Evolutionary conservation across 2,888 invertebrate species (phyloP), one percentile per base, ranked within the genome.

Genomic region (Rotaria socialis): DNA sequence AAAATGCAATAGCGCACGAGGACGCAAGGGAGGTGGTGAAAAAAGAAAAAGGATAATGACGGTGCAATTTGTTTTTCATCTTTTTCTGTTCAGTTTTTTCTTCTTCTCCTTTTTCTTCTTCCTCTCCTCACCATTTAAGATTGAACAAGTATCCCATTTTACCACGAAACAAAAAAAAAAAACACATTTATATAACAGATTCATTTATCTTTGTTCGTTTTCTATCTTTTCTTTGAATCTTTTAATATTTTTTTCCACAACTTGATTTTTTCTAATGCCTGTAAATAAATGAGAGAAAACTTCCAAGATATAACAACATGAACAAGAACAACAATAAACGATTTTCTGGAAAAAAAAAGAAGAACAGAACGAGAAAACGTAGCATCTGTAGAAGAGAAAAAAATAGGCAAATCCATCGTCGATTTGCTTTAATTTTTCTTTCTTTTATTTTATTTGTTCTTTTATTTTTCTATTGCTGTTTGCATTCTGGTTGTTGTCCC

Each of bases 321-420:
- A 80, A 80, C 80, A 80, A 47, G 80, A 47, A 80, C 80, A 80
- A 80, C 80, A 80, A 80, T 22, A 47, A 80, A 67, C 19, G 67
- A 67, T 47, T 47, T 47, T 43, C 43, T 75, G n/a, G 22, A 80
- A 43, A 24, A 47, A 80, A 35, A 41, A 35, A 35, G 35, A 35
- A 80, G 19, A 43, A 67, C 6, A 67, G 67, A 67, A 67, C 56
- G 24, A 56, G 56, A 8, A 56, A 6, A 67, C 14, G 11, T 67
- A 67, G 67, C 67, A 67, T 67, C 67, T 67, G 67, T 35, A 67
- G 35, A 67, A 67, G 58, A 60, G 27, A 27, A 60, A 11, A n/a
- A 60, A 67, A 67, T 35, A 67, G 35, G 19, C 35, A 35, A 35
- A 35, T 35, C 35, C 67, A 67, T 67, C 67, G 19, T 35, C 35